phyloP scores from a whole-genome alignment of 2,888 invertebrate genomes.

The Rhabditoides inermis region DNA sequence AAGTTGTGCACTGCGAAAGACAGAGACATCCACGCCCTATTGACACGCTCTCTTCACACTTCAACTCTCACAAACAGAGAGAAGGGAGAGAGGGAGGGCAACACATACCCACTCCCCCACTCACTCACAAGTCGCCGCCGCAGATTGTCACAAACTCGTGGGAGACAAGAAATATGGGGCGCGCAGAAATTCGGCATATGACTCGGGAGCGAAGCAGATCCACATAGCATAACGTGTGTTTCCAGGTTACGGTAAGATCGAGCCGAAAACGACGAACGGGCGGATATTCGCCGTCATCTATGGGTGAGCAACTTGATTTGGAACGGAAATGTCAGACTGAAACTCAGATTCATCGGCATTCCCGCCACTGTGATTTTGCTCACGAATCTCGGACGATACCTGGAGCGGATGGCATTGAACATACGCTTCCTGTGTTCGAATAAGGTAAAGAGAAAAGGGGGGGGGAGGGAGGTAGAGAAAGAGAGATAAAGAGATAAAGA shows the following conservation, averaged over 20 bases:
- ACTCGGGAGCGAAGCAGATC: too few relatives aligned
- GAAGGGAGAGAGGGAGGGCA: neutral
- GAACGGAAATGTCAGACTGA: too few relatives aligned
- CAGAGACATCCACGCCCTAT: neutral
- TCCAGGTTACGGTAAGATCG: slow-evolving; percentile 49
- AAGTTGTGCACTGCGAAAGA: neutral
- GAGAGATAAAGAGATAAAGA: too few relatives aligned
- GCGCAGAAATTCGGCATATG: too few relatives aligned
- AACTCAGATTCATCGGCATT: slow-evolving; percentile 48
- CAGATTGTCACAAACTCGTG: too few relatives aligned
- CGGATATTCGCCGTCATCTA: slow-evolving; percentile 47
- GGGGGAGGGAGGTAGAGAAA: too few relatives aligned
- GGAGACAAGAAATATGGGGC: too few relatives aligned
- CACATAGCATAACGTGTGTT: too few relatives aligned
- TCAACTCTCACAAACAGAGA: neutral
- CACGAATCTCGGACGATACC: slow-evolving; percentile 46
- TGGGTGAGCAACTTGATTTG: too few relatives aligned
- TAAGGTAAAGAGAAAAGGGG: slow-evolving; percentile 8
- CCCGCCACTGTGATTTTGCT: slow-evolving; percentile 49
- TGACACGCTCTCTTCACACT: neutral
- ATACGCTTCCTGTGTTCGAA: slow-evolving; percentile 15
- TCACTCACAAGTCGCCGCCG: too few relatives aligned
- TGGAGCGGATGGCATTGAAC: slow-evolving; percentile 35
- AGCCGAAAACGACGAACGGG: slow-evolving; percentile 42
- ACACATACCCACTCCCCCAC: too few relatives aligned